These are phyloP conservation scores for Myanophis thanlyinensis DNA, from an alignment of 2,113 vertebrate species.

Conservation along the genomic window DNA sequence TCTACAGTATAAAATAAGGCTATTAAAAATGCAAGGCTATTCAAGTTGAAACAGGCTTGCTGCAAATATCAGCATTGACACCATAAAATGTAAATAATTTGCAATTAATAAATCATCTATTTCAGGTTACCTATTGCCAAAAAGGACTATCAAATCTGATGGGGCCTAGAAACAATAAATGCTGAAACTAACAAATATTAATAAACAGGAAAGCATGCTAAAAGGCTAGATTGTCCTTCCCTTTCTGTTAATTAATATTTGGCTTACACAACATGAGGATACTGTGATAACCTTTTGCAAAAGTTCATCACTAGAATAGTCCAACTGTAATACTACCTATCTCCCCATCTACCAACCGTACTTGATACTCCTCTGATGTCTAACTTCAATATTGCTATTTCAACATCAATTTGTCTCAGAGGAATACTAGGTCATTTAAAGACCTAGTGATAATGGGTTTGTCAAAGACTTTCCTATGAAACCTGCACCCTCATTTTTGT, in stretches of 20 bases:
- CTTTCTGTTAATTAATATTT: neutral
- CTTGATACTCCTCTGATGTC: neutral
- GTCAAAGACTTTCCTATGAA: neutral
- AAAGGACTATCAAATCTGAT: conserved; percentile 7
- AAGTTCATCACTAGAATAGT: neutral
- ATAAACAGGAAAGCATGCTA: neutral
- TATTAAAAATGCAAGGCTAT: neutral
- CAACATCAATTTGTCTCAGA: neutral
- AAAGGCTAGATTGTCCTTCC: neutral
- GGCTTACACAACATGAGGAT: neutral
- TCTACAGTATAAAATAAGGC: neutral
- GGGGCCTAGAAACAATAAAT: neutral
- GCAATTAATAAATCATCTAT: neutral
- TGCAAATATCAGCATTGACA: conserved; percentile 10
- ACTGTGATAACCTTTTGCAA: neutral
- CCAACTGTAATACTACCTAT: neutral
- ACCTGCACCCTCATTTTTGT: neutral
- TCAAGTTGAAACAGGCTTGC: neutral
- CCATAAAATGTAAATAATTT: neutral
- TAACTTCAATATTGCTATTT: neutral
- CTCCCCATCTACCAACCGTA: neutral
- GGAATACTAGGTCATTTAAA: neutral
- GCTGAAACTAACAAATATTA: conserved; percentile 13
- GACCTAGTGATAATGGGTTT: neutral
- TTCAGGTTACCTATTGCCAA: neutral